These are phyloP conservation scores for Drosophila watanabei DNA, from an alignment of 1,140 invertebrate genomes.

Conservation along the genomic window DNA sequence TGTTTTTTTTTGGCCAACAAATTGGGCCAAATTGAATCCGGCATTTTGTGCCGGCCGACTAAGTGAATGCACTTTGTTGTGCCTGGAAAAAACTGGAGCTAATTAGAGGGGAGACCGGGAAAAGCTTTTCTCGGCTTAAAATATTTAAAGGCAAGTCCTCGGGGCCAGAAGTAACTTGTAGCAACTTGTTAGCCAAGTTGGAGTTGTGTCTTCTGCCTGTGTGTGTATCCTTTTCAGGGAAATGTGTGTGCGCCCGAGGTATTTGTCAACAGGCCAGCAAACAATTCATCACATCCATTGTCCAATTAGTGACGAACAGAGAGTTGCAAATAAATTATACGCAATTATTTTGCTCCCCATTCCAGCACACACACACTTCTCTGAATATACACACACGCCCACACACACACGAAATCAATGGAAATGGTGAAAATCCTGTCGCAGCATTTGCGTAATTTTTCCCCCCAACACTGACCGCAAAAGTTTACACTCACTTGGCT, in stretches of 20 bases:
- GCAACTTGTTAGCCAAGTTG: slow-evolving; percentile 48
- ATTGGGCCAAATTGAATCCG: slow-evolving; percentile 55
- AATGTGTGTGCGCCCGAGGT: slow-evolving; percentile 29
- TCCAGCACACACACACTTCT: slow-evolving; percentile 42
- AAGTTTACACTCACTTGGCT: slow-evolving; percentile 19
- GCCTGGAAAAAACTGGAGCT: slow-evolving; percentile 21
- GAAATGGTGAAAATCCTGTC: slow-evolving; percentile 36
- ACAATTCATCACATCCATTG: slow-evolving; percentile 42
- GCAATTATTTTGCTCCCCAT: slow-evolving; percentile 50
- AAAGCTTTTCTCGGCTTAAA: slow-evolving; percentile 48
- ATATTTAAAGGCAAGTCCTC: slow-evolving; percentile 50
- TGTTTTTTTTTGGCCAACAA: slow-evolving; percentile 14
- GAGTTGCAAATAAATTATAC: slow-evolving; percentile 48
- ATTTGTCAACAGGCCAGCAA: slow-evolving; percentile 43
- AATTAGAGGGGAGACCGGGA: slow-evolving; percentile 31
- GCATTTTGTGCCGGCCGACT: slow-evolving; percentile 38
- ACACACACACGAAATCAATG: slow-evolving; percentile 37
- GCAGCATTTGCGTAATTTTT: slow-evolving; percentile 42
- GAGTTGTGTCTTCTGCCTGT: background rate
- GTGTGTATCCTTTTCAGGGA: slow-evolving; percentile 29
- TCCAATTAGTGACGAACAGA: slow-evolving; percentile 38
- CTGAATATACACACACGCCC: slow-evolving; percentile 13
- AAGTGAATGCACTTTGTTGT: slow-evolving; percentile 40
- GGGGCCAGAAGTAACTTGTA: slow-evolving; percentile 10
- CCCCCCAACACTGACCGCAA: slow-evolving; percentile 14